Base-by-base conservation (phyloP, 2,888 invertebrate species). In the Ophioninae sp. region DNA sequence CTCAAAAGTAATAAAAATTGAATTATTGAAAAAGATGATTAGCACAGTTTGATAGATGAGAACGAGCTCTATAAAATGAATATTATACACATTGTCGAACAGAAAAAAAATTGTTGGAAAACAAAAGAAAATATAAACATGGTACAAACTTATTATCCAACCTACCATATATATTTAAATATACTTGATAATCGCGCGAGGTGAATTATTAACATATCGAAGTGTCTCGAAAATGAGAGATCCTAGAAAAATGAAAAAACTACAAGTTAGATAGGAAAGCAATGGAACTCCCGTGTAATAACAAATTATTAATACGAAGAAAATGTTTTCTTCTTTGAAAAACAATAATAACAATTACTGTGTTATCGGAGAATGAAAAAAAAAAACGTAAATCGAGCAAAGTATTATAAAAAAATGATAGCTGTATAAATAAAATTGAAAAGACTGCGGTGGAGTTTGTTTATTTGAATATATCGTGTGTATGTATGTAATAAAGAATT, bases 131-230 rank as follows among this genome's bases (percentile, higher is more conserved):
- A 30, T 30, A 30, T 30, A 30, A 30, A 3, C 1, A 30, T 30
- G 30, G 2, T 30, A 30, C 30, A 30, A 30, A 30, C 30, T 30
- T 30, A 1, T 30, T 30, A 1, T 3, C 30, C 1, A 30, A 30
- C 30, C n/a, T n/a, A n/a, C n/a, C 23, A 39, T 41, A 61, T 7
- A 23, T 10, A 44, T 41, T 8, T 41, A 41, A 8, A 23, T 41
- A 21, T 39, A 39, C 56, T 20, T 23, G n/a, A 41, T 21, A 44
- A 72, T 69, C 6, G 37, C 41, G 81, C 67, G 78, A 62, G 13
- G 56, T 64, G 64, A 44, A 77, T 59, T 69, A 39, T 78, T 69
- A 50, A 83, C 83, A 83, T 83, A 83, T 83, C 83, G 68, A 59
- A 59, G 77, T 76, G 39, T 41, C 6, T 17, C 17, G 17, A 50